Evolutionary conservation across 2,113 vertebrate genomes (phyloP), one percentile per base, ranked within the genome.

Genomic region (Pardalotus punctatus): DNA sequence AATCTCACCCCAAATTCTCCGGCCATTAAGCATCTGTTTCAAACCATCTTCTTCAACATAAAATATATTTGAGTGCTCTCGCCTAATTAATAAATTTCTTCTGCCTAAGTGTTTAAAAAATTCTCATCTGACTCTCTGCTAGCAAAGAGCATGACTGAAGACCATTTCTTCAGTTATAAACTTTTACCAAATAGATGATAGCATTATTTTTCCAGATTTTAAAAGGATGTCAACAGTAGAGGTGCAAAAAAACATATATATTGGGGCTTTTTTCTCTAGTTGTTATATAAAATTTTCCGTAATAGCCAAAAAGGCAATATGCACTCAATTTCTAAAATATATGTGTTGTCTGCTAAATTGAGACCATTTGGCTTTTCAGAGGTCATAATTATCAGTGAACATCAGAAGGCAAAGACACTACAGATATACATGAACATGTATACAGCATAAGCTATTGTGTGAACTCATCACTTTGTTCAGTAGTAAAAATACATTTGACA

Each of bases 191-290:
- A 58, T 22, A 81, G 13, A 11, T 36, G 15, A 51, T 14, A 43
- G 14, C 5, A 56, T 12, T 29, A 3, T 48, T 80, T 88, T 87
- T 51, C 40, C 16, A 42, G n/a, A 45, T 53, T 88, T 92, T 69
- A 22, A 48, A 71, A 40, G 3, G 2, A 25, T 60, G 14, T 57
- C 31, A 69, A 16, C 5, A 69, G 15, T 29, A 45, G 70, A 91
- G 25, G 6, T 23, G 2, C 8, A 64, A 74, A 79, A 79, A 35
- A 48, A 28, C 2, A 43, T 33, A n/a, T 2, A 38, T 9, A 1
- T 10, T 43, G 20, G 1, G 0, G 0, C 20, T 36, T 69, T 58
- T 53, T 42, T 15, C 4, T 53, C 22, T 15, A 29, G 14, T 6
- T 57, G 15, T 6, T 58, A 27, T 6, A 45, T 10, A n/a, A 28